Conservation (phyloP, 2,113 vertebrate species). For the Datnioides undecimradiatus region DNA sequence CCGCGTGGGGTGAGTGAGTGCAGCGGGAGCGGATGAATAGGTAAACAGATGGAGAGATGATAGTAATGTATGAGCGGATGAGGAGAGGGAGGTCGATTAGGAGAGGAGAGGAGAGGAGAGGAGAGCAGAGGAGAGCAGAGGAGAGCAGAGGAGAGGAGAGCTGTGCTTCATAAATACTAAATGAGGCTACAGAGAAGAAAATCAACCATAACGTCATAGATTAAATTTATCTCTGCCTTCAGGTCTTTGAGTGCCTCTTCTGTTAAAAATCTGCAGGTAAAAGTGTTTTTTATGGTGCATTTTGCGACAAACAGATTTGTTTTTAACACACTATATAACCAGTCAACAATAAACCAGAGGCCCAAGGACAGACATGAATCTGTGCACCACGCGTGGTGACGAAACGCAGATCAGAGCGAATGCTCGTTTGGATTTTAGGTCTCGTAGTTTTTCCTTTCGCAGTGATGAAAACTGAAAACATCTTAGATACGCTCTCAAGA, state of each 20-base stretch:
- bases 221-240: conserved; percentile 2
- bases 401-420: not conserved
- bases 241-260: not conserved
- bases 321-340: not conserved
- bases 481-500: not conserved
- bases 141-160: not conserved
- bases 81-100: not conserved
- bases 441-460: not conserved
- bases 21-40: conserved; percentile 27
- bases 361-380: not conserved
- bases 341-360: not conserved
- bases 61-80: not conserved
- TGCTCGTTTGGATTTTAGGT: conserved; percentile 14
- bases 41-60: conserved; percentile 42
- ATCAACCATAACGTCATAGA: conserved; percentile 12
- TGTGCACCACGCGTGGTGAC: not conserved
- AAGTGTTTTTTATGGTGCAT: not conserved
- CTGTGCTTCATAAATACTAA: conserved; percentile 58
- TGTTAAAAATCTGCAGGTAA: not conserved
- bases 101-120: not conserved
- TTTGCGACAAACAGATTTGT: not conserved
- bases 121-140: not conserved
- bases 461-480: not conserved
- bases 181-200: conserved; percentile 25
- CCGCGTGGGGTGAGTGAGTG: conserved; percentile 12